Percentiles rank a stretch among this genome's conserved stretches.
phyloP scores from a whole-genome alignment of 1,140 invertebrate species.

The Lepidurus arcticus region DNA sequence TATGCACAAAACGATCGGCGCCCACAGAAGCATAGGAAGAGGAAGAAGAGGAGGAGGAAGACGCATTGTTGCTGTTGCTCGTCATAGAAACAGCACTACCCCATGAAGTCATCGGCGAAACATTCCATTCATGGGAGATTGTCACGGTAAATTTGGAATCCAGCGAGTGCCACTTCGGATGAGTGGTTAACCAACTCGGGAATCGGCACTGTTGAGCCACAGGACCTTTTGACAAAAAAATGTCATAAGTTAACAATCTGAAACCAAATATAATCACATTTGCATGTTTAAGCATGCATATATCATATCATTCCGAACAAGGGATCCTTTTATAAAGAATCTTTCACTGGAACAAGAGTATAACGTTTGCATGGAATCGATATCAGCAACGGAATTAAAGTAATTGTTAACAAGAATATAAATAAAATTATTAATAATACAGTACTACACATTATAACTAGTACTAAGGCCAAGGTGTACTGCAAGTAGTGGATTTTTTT shows the following conservation, averaged over 20 bases:
- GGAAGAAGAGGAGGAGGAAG: conserved; percentile 1
- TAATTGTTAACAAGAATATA: no score
- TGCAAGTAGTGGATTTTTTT: no score
- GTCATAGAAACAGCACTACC: background rate
- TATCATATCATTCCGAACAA: background rate
- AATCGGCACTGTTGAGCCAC: conserved; percentile 9
- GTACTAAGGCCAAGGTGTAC: no score
- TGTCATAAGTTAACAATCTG: background rate
- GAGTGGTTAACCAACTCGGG: conserved; percentile 20
- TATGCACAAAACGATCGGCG: background rate
- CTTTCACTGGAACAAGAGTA: no score
- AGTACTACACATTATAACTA: no score
- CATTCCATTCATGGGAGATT: conserved; percentile 1
- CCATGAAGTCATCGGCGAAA: background rate
- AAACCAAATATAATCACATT: background rate
- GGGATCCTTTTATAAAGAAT: no score
- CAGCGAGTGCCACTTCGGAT: background rate
- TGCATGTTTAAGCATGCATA: background rate
- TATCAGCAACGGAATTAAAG: no score
- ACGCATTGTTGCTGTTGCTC: conserved; percentile 13
- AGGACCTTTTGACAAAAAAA: background rate
- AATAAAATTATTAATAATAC: no score
- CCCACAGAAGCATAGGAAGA: background rate
- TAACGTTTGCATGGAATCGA: no score
- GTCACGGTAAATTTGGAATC: conserved; percentile 10